phyloP scores from a whole-genome alignment of 2,888 invertebrate species.

The Tenthredo amoena region DNA sequence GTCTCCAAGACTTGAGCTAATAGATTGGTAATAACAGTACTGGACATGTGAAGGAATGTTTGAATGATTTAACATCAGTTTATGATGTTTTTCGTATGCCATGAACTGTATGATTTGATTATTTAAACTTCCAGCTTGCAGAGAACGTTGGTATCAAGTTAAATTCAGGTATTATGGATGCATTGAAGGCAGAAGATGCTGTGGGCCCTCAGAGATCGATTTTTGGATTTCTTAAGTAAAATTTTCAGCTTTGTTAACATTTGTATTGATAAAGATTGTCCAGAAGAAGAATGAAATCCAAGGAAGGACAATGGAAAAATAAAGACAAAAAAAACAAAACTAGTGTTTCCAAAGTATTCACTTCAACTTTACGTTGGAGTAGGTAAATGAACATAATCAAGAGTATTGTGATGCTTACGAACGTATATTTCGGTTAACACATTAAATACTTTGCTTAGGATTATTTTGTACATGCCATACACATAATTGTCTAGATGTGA shows the following conservation, averaged over 20 bases:
- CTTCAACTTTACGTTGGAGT: neutral
- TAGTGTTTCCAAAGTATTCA: neutral
- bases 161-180: slow-evolving; percentile 84
- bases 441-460: neutral
- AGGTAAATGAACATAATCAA: neutral
- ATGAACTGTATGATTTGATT: slow-evolving; percentile 34
- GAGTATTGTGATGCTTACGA: neutral
- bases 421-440: neutral
- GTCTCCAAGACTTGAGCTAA: neutral
- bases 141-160: slow-evolving; percentile 85
- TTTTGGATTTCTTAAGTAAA: slow-evolving; percentile 78
- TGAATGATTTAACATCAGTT: slow-evolving; percentile 39
- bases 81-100: slow-evolving; percentile 8
- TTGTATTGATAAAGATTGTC: neutral
- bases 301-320: neutral
- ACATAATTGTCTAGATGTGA: neutral
- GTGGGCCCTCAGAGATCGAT: slow-evolving; percentile 75
- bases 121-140: slow-evolving; percentile 80
- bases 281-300: neutral
- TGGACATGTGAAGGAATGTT: slow-evolving; percentile 19
- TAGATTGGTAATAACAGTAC: neutral
- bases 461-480: neutral
- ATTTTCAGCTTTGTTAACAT: neutral
- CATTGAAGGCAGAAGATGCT: slow-evolving; percentile 83
- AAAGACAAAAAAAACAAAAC: neutral